Percentiles rank a stretch among this genome's conserved stretches.
phyloP scores from a whole-genome alignment of 2,888 invertebrate genomes.

The Odontocerum albicorne region DNA sequence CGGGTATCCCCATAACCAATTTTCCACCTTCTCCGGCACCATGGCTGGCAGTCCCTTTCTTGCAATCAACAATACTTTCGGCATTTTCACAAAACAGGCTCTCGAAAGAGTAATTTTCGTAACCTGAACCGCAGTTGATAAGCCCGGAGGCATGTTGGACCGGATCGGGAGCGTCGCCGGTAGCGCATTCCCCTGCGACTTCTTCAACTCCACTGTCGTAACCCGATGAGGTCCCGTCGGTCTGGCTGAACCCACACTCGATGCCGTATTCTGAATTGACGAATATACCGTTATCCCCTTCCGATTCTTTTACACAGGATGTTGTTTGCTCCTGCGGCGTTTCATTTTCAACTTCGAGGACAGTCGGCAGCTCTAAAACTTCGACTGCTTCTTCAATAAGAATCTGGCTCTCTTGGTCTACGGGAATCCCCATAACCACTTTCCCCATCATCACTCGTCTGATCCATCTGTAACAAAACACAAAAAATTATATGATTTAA shows the following conservation, averaged over 20 bases:
- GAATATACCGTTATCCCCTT: no score
- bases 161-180: conserved; percentile 65
- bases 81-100: conserved; percentile 43
- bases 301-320: no score
- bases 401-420: no score
- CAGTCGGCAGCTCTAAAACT: neutral
- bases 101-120: conserved; percentile 56
- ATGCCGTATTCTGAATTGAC: no score
- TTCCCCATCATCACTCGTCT: no score
- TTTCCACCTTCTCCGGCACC: conserved; percentile 70
- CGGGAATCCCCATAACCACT: neutral
- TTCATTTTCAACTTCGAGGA: neutral
- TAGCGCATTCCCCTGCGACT: conserved; percentile 65
- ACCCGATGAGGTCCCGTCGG: conserved; percentile 53
- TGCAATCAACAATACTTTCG: conserved; percentile 42
- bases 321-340: neutral
- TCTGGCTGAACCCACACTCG: no score
- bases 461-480: no score
- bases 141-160: conserved; percentile 77
- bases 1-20: no score
- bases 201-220: conserved; percentile 84
- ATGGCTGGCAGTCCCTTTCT: conserved; percentile 47
- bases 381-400: no score
- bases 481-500: no score
- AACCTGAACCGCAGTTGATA: conserved; percentile 76